These are phyloP conservation scores for Melanaphis sacchari DNA, from an alignment of 1,140 invertebrate genomes.

Conservation along the genomic window DNA sequence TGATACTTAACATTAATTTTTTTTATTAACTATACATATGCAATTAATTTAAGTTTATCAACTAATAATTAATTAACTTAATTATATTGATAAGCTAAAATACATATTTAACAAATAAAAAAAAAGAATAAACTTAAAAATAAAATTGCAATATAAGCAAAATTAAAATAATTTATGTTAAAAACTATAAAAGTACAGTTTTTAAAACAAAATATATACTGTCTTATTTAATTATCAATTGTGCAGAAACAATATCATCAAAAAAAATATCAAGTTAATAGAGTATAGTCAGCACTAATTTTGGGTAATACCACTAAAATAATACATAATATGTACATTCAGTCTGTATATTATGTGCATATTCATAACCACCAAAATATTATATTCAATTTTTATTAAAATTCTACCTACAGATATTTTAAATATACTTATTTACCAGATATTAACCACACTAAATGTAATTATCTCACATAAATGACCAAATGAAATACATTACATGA, in stretches of 20 bases:
- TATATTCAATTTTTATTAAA: neutral
- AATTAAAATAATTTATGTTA: neutral
- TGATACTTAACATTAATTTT: no score
- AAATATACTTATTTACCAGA: neutral
- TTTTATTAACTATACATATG: no score
- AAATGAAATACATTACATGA: neutral
- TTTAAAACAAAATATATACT: neutral
- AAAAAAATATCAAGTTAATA: neutral
- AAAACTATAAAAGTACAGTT: neutral
- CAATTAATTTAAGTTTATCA: no score
- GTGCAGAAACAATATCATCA: no score
- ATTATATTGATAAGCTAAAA: no score
- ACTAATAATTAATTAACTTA: no score
- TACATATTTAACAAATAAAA: no score
- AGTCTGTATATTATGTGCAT: no score
- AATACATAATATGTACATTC: no score
- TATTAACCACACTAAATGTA: neutral
- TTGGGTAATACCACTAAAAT: neutral
- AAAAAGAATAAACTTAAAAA: neutral
- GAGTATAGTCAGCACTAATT: neutral
- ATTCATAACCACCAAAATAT: neutral
- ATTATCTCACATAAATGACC: neutral
- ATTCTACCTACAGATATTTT: neutral
- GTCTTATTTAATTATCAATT: no score
- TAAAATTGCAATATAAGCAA: neutral